Base-by-base conservation (phyloP, 2,888 invertebrate species). In the Brachylomia viminalis region DNA sequence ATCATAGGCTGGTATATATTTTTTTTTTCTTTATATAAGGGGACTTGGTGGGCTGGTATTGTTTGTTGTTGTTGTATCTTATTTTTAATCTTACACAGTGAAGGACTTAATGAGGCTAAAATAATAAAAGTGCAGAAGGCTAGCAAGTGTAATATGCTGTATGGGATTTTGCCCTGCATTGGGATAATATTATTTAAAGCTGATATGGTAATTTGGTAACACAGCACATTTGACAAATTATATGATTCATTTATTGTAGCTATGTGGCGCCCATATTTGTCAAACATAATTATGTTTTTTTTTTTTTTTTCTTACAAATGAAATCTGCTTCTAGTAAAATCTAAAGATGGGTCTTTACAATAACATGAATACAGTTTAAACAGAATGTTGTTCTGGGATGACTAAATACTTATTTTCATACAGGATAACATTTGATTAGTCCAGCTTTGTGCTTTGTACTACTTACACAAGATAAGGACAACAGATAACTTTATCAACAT, bases 401-500 rank as follows among this genome's bases (percentile, higher is more conserved):
- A 73, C 13, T 61, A 77, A 59, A 56, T 62, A 71, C 20, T 8
- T 54, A 38, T 62, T 62, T 59, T 54, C n/a, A 67, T 20, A 62
- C 20, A 62, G 70, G 45, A 54, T 77, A 54, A 68, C 20, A 20
- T 58, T 62, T 23, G 49, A 83, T 75, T 72, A 79, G 11, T 70
- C 62, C 49, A 70, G 54, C 33, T 72, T 65, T 58, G 62, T n/a
- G 33, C 27, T n/a, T 38, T 38, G 38, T 38, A 38, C 38, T 38
- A 38, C 38, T 38, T 30, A 20, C 62, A 68, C 15, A 20, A 74
- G 83, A 83, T 83, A 83, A 80, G 71, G 17, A 4, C 5, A 72
- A 72, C 33, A 64, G 83, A 74, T 80, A 80, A 61, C 47, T 73
- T 65, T 79, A 76, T 74, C 76, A 65, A 62, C 45, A 79, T 38